A percentile compares a stretch with the other conserved stretches of the same genome.
These are phyloP conservation scores for Lasioglossum marginatum DNA, from an alignment of 2,888 invertebrate species.

Conservation along the genomic window DNA sequence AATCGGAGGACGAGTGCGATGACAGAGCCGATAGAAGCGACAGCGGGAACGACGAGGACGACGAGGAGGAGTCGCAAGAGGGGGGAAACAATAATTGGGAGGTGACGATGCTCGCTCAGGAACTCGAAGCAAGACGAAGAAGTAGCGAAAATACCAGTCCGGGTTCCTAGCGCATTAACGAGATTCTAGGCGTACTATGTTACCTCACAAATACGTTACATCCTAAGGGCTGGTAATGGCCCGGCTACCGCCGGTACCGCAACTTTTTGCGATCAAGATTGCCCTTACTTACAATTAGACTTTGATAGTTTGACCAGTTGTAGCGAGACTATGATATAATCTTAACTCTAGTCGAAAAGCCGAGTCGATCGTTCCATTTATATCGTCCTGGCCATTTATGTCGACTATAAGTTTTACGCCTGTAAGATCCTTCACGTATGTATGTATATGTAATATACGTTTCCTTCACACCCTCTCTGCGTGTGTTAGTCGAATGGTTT, in stretches of 20 bases:
- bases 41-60: slow-evolving; percentile 78
- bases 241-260: slow-evolving; percentile 68
- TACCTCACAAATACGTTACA: slow-evolving; percentile 77
- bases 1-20: slow-evolving; percentile 77
- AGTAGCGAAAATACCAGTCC: slow-evolving; percentile 81
- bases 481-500: slow-evolving; percentile 14
- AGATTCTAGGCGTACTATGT: slow-evolving; percentile 79
- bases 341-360: slow-evolving; percentile 23
- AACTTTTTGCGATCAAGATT: slow-evolving; percentile 75
- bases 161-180: slow-evolving; percentile 84
- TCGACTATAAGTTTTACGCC: slow-evolving; percentile 19
- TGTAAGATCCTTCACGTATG: slow-evolving; percentile 1
- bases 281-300: slow-evolving; percentile 76
- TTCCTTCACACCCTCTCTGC: slow-evolving; percentile 28
- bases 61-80: slow-evolving; percentile 66
- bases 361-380: slow-evolving; percentile 39
- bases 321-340: slow-evolving; percentile 82
- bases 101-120: slow-evolving; percentile 91
- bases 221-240: slow-evolving; percentile 69
- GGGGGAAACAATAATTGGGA: slow-evolving; percentile 89
- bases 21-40: slow-evolving; percentile 35
- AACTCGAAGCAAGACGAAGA: slow-evolving; percentile 85
- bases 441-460: slow-evolving; percentile 10
- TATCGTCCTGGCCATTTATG: slow-evolving; percentile 20
- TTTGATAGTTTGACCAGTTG: slow-evolving; percentile 76